Evolutionary conservation across 1,140 invertebrate genomes (phyloP).

Genomic region (Drosophila quadrilineata): DNA sequence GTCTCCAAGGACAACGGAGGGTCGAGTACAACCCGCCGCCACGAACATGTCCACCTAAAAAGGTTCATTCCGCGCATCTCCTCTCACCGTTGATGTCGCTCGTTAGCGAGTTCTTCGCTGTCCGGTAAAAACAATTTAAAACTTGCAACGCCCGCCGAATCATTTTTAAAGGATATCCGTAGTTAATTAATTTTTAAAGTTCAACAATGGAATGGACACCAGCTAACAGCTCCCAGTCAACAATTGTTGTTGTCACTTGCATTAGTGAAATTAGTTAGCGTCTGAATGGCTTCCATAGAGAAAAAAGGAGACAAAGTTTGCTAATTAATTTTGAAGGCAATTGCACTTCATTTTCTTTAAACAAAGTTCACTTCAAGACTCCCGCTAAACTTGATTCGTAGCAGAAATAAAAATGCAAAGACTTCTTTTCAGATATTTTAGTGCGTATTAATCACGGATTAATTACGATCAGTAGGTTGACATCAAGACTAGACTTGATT

Average conservation of each 20-base stretch:
- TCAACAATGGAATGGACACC: conserved; percentile 58
- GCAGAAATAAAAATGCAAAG: too few species aligned
- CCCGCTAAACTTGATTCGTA: conserved; percentile 9
- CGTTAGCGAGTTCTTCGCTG: conserved; percentile 44
- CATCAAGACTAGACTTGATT: too few species aligned
- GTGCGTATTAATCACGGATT: too few species aligned
- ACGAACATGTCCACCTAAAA: conserved; percentile 45
- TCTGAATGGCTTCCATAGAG: neutral
- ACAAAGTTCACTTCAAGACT: conserved; percentile 9
- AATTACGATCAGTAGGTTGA: too few species aligned
- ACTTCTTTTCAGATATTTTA: too few species aligned
- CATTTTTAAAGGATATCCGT: conserved; percentile 62
- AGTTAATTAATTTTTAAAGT: conserved; percentile 79
- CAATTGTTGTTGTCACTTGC: conserved; percentile 67
- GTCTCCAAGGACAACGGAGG: conserved; percentile 72
- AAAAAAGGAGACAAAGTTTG: conserved; percentile 18
- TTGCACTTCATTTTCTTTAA: conserved; percentile 49
- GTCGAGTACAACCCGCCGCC: conserved; percentile 12
- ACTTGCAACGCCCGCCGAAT: conserved; percentile 26
- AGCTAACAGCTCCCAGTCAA: conserved; percentile 20
- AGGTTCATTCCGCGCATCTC: conserved; percentile 32
- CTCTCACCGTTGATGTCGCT: conserved; percentile 13
- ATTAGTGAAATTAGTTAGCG: conserved; percentile 67
- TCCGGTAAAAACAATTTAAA: conserved; percentile 49
- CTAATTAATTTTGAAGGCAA: conserved; percentile 65